Evolutionary conservation across 1,140 invertebrate species (phyloP), one percentile per base, ranked within the genome.

Genomic region (Centruroides sculpturatus): DNA sequence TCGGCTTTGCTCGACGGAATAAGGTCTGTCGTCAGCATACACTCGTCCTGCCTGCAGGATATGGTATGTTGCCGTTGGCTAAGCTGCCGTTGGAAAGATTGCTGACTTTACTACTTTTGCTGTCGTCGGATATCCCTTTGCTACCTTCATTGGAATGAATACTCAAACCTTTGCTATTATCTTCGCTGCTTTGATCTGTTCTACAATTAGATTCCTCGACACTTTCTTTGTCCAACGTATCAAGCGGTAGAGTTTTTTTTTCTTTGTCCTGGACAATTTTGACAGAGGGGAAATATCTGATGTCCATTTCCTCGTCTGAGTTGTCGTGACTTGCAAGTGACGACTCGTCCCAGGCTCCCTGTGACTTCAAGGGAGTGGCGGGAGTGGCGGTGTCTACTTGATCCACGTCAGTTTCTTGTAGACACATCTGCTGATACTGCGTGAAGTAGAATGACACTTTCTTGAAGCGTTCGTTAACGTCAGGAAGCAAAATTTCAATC

Each of bases 401-500:
- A 5, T 41, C 41, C 5, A 59, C 60, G 23, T 59, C 57, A 35
- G 64, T 55, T 36, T 66, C 57, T 12, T 62, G 63, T 35, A 58
- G 74, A 59, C 79, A 68, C 4, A 77, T 77, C 61, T 82, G 80
- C 8, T 74, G 70, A 90, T 66, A 77, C 74, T 47, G 71, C 66
- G 58, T 67, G 63, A 13, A 80, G 74, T 65, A 83, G 72, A 60
- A 91, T 74, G 66, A 81, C 55, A 70, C 56, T 54, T 66, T 52
- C 47, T 36, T 36, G 59, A 73, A 66, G 13, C 52, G 62, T 66
- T 70, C 61, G 36, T 66, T 54, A 6, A 67, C 60, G 47, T 69
- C 61, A 11, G 65, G 57, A 11, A 69, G 55, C 35, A 73, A 57
- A 35, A 66, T 66, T 56, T 72, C 71, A 53, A 87, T 83, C 9